Conservation (phyloP, 1,140 invertebrate species). For the Drosophila quadrilineata region DNA sequence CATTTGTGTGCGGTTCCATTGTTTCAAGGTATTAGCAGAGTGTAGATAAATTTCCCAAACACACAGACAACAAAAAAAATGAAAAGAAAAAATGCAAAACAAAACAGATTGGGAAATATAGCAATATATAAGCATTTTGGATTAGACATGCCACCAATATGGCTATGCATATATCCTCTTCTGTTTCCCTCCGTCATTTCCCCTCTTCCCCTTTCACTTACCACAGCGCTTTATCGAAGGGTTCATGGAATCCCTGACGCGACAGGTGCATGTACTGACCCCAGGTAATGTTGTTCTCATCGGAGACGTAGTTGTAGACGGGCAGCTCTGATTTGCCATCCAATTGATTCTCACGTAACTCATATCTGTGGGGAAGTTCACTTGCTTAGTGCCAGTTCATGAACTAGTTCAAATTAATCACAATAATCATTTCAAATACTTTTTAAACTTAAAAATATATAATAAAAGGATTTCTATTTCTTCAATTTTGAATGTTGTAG, state of each 20-base stretch:
- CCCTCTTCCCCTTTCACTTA: too few species aligned
- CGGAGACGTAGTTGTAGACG: slow-evolving; percentile 83
- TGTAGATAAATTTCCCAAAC: slow-evolving; percentile 66
- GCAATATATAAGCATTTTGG: slow-evolving; percentile 71
- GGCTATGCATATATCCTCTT: too few species aligned
- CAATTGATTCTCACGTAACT: slow-evolving; percentile 35
- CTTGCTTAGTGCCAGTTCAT: not conserved
- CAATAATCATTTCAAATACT: not conserved
- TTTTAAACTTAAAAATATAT: too few species aligned
- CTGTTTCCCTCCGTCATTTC: too few species aligned
- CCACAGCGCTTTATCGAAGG: slow-evolving; percentile 80
- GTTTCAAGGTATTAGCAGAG: slow-evolving; percentile 67
- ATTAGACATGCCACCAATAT: slow-evolving; percentile 67
- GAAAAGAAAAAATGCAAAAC: not conserved
- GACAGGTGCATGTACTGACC: slow-evolving; percentile 81
- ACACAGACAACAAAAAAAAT: not conserved
- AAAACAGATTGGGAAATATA: too few species aligned
- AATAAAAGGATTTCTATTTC: too few species aligned
- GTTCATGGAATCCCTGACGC: slow-evolving; percentile 78
- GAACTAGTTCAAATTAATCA: not conserved
- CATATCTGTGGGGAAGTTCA: slow-evolving; percentile 30
- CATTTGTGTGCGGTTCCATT: slow-evolving; percentile 54
- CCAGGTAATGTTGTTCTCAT: slow-evolving; percentile 81
- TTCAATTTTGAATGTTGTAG: too few species aligned
- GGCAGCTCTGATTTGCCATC: slow-evolving; percentile 75